Conservation (phyloP, 2,113 vertebrate species). For the Galbula dea region DNA sequence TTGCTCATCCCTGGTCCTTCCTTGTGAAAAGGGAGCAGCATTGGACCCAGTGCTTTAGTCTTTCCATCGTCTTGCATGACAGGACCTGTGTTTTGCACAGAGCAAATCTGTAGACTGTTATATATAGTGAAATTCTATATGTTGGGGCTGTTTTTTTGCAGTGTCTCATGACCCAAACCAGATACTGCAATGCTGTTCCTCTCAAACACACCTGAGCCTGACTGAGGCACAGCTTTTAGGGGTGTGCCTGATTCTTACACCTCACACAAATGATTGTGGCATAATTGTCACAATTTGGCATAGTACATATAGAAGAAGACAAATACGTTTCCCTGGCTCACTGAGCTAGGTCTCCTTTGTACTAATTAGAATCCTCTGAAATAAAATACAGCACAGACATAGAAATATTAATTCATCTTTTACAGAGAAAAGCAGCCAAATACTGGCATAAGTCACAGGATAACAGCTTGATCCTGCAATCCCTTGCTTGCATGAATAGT, state of each 20-base stretch:
- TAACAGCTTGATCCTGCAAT: slow-evolving; percentile 58
- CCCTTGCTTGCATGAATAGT: slow-evolving; percentile 33
- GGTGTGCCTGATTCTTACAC: neutral
- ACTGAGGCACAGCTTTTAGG: neutral
- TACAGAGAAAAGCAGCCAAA: slow-evolving; percentile 36
- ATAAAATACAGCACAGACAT: neutral
- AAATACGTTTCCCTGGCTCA: slow-evolving; percentile 15
- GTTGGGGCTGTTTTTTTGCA: neutral
- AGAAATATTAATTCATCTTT: slow-evolving; percentile 35
- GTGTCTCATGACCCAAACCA: neutral
- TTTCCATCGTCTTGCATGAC: neutral
- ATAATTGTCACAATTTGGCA: neutral
- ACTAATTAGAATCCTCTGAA: slow-evolving; percentile 43
- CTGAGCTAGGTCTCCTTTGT: neutral
- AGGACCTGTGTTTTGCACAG: neutral
- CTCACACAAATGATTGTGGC: neutral
- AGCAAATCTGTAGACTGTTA: neutral
- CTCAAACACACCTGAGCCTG: neutral
- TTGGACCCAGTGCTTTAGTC: neutral
- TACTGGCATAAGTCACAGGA: slow-evolving; percentile 14
- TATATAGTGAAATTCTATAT: fast-evolving
- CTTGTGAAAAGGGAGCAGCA: neutral
- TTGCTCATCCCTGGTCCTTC: neutral
- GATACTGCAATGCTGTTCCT: neutral
- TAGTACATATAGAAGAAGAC: neutral